Evolutionary conservation across 2,797 vertebrate species (phyloP).

Genomic region (Neopelma chrysocephalum): DNA sequence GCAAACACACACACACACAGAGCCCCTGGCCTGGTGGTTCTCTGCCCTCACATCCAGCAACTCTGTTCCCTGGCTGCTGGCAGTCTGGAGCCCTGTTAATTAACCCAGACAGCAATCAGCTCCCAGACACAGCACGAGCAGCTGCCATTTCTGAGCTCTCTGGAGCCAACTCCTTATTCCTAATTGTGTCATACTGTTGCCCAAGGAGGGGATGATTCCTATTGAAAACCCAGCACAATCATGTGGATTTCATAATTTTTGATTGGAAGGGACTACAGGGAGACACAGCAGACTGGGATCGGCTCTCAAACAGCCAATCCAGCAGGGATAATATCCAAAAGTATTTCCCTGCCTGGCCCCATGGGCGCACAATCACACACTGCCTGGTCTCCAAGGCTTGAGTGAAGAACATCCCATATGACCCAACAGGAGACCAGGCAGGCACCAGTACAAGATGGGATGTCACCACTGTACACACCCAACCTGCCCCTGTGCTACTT

Average conservation of each 20-base stretch:
- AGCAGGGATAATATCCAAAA: not conserved
- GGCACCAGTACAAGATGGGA: not conserved
- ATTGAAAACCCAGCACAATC: not conserved
- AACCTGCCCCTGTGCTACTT: not conserved
- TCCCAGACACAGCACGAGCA: not conserved
- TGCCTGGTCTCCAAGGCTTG: not conserved
- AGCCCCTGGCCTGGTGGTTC: not conserved
- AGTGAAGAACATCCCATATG: not conserved
- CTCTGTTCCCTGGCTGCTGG: not conserved
- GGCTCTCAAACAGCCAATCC: not conserved
- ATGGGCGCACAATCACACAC: not conserved
- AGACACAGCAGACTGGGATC: not conserved
- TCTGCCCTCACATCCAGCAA: not conserved
- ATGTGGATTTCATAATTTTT: not conserved
- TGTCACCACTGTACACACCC: not conserved
- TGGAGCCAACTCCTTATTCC: not conserved
- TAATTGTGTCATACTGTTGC: not conserved
- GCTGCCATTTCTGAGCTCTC: not conserved
- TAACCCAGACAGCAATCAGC: slow-evolving; percentile 1
- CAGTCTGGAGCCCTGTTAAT: slow-evolving; percentile 2
- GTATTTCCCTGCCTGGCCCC: not conserved
- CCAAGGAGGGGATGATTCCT: not conserved
- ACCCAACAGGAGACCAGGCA: not conserved
- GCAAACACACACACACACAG: not conserved
- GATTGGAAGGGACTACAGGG: not conserved